Base-by-base conservation (phyloP, 2,888 invertebrate species). In the Xestia c-nigrum region DNA sequence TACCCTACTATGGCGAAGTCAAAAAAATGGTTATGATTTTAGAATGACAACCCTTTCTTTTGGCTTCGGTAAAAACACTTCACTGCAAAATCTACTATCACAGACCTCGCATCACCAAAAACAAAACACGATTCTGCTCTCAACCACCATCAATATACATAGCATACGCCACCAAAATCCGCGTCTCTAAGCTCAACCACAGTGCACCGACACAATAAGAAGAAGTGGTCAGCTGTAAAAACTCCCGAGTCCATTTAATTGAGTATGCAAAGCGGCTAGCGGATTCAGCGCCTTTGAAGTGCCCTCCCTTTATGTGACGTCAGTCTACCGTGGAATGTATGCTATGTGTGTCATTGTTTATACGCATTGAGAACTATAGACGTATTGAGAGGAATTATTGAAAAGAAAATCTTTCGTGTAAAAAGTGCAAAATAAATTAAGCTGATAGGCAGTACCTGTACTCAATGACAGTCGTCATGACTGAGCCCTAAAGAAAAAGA, bases 241-340 rank as follows among this genome's bases (percentile, higher is more conserved):
- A 83, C 73, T 79, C 72, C 59, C 47, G 69, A 80, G 87, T 83
- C 84, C 85, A 84, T 87, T 75, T 85, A 88, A 89, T 89, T 88
- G 89, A 85, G 88, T 87, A 89, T 89, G 87, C 88, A 89, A 88
- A 89, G 81, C 86, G 85, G 81, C 57, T 52, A 55, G 64, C 55
- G 69, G 74, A 77, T 77, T 74, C 83, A 64, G 63, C 72, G 74
- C 83, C 74, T 85, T 84, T 85, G 79, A 83, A 83, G 70, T 74
- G 66, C 69, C 43, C 59, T 61, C 67, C 73, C 57, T 85, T 70
- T 79, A 70, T 83, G 46, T 83, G 83, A 74, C 86, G 75, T 79
- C 72, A 75, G 55, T 70, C 31, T 68, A 59, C 38, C 65, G 70
- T 65, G n/a, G 43, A 68, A 40, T 55, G 72, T 71, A 43, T 65